Evolutionary conservation across 2,797 vertebrate genomes (phyloP), one percentile per base, ranked within the genome.

Genomic region (Pseudomugil tenellus): DNA sequence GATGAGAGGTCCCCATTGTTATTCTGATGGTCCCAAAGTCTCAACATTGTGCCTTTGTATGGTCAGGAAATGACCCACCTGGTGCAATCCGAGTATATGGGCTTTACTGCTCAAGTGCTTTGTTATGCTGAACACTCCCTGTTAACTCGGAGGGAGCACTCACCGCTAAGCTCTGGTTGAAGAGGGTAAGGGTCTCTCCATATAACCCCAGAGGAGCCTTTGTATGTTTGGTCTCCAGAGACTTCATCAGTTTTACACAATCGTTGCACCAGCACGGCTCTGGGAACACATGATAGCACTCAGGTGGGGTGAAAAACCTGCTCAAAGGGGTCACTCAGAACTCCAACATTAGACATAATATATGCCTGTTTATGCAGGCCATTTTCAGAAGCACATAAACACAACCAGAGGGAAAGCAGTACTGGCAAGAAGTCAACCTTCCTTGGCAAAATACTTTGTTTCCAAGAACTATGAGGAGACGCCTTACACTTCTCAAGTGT

Each of bases 21-120:
- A 84, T 82, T 85, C 63, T 63, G 71, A 85, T 67, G 64, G 41
- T 37, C 61, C 57, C 76, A 63, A n/a, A 61, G 63, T 69, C 51
- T 67, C 70, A 61, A 69, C 64, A 16, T 46, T 48, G 41, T 34
- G 60, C 52, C 59, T 79, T 80, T 71, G 67, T 76, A 32, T 26
- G 2, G 67, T 35, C 64, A 87, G 90, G 80, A 90, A 92, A 89
- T 71, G 60, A 81, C 71, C 88, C 88, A 83, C 87, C 74, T 81
- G 85, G 69, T 84, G 79, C 82, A 78, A 81, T 84, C 78, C 59
- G 82, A 74, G 69, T 58, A 77, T 46, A 60, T 55, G 35, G 53
- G 61, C 43, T 80, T 87, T 84, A 82, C 59, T 46, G 58, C 72
- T 76, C 57, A 68, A 88, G 74, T 76, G 78, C 81, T 90, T 83